These are phyloP conservation scores for Cyprinodon tularosa DNA, from an alignment of 2,113 vertebrate genomes.

Conservation along the genomic window DNA sequence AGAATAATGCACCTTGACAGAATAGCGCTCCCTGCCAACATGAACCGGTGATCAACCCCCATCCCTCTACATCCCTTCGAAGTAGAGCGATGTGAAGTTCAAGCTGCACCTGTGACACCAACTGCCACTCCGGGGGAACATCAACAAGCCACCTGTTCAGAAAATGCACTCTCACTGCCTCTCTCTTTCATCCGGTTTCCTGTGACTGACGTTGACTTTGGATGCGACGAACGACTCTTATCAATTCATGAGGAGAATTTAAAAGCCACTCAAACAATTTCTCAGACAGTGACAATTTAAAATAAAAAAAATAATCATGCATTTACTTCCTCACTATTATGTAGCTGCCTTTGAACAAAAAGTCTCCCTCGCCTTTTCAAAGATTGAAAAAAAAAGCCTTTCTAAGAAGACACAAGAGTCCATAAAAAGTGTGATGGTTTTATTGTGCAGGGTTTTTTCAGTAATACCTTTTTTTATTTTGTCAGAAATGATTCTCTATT, in stretches of 20 bases:
- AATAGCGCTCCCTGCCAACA: constrained; percentile 55
- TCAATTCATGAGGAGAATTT: constrained; percentile 2
- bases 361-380: neutral
- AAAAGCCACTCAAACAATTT: constrained; percentile 4
- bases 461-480: neutral
- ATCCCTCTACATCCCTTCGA: constrained; percentile 8
- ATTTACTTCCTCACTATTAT: constrained; percentile 11
- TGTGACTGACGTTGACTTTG: constrained; percentile 3
- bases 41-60: constrained; percentile 31
- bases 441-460: neutral
- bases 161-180: constrained; percentile 32
- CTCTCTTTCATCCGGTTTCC: constrained; percentile 1
- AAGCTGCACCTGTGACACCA: constrained; percentile 68
- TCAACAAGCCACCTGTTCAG: constrained; percentile 56
- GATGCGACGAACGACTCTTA: constrained; percentile 1
- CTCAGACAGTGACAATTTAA: constrained; percentile 3
- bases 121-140: constrained; percentile 51
- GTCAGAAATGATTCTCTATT: neutral
- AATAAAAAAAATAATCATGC: constrained; percentile 4
- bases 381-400: neutral
- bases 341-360: constrained; percentile 5
- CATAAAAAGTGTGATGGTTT: neutral
- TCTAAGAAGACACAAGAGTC: neutral
- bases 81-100: constrained; percentile 56
- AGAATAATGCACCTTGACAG: constrained; percentile 73